Conservation (phyloP, 2,113 vertebrate genomes). For the Lutjanus erythropterus region DNA sequence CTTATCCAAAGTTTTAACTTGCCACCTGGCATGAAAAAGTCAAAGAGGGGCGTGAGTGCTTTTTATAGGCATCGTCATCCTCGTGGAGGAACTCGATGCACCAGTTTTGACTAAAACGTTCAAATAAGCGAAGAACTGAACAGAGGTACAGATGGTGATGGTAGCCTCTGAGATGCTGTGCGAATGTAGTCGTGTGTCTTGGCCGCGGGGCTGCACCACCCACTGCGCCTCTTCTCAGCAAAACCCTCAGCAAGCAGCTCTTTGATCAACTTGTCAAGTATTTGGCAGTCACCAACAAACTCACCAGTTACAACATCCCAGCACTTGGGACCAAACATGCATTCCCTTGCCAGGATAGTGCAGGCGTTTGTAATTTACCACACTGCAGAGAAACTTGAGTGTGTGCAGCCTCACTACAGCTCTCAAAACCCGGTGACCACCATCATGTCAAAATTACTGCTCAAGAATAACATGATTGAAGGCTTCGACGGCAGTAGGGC, state of each 20-base stretch:
- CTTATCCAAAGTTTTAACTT: background rate
- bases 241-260: conserved; percentile 44
- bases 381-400: conserved; percentile 30
- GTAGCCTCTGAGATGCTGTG: conserved; percentile 7
- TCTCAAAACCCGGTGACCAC: background rate
- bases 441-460: background rate
- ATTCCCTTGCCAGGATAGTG: conserved; percentile 30
- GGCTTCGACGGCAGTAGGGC: background rate
- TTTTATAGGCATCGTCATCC: background rate
- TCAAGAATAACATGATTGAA: background rate
- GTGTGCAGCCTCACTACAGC: background rate
- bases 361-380: conserved; percentile 39
- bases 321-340: conserved; percentile 24
- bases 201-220: conserved; percentile 2
- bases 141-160: background rate
- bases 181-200: background rate
- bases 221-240: conserved; percentile 19
- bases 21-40: background rate
- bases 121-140: background rate
- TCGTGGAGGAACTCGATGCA: background rate
- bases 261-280: conserved; percentile 56
- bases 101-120: too few species aligned
- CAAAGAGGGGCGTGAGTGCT: background rate
- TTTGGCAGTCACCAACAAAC: conserved; percentile 44
- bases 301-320: conserved; percentile 27